phyloP scores from a whole-genome alignment of 2,113 vertebrate genomes.

The Plotosus lineatus region DNA sequence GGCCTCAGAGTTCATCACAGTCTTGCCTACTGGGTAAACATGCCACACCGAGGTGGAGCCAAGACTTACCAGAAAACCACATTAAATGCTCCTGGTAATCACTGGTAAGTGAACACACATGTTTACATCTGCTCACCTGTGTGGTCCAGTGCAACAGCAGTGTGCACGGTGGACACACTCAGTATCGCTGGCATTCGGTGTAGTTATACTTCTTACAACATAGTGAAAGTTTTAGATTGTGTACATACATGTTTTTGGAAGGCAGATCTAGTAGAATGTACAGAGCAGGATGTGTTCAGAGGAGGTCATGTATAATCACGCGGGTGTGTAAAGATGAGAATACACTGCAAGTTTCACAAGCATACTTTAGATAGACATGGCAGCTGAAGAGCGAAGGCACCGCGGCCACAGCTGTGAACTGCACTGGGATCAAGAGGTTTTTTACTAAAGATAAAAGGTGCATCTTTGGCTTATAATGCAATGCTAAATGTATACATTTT shows the following conservation, averaged over 20 bases:
- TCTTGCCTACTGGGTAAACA: constrained; percentile 16
- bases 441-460: neutral
- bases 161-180: neutral
- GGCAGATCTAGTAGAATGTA: neutral
- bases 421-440: neutral
- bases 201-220: neutral
- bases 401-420: neutral
- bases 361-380: neutral
- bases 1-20: neutral
- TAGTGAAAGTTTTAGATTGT: neutral
- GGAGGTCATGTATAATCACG: neutral
- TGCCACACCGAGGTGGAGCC: neutral
- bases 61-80: constrained; percentile 27
- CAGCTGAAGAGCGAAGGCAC: neutral
- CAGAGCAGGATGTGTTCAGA: neutral
- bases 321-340: constrained; percentile 19
- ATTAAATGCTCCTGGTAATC: constrained; percentile 41
- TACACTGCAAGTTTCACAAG: constrained; percentile 19
- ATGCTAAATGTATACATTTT: neutral
- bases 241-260: neutral
- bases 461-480: neutral
- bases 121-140: constrained; percentile 46
- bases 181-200: neutral
- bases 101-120: constrained; percentile 35
- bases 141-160: constrained; percentile 6